Evolutionary conservation across 2,797 vertebrate species (phyloP).

Genomic region (Phoebastria nigripes): DNA sequence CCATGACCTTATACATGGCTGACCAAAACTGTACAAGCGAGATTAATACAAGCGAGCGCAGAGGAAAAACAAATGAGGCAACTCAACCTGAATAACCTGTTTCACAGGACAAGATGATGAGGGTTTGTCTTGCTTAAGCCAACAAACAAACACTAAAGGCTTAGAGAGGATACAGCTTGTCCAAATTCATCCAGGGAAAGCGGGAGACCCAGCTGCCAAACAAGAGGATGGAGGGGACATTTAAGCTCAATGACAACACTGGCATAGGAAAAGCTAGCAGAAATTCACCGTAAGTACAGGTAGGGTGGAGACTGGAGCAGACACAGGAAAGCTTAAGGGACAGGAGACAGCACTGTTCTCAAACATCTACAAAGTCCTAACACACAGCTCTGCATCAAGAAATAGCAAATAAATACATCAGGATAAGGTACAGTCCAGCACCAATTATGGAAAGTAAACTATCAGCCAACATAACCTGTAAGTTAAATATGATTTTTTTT

Average conservation of each 20-base stretch:
- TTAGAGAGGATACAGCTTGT: neutral
- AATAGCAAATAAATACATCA: neutral
- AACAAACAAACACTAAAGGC: neutral
- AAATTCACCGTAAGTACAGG: neutral
- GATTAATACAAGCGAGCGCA: neutral
- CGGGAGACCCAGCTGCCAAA: neutral
- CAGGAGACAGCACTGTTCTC: neutral
- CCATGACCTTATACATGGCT: neutral
- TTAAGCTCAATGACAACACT: neutral
- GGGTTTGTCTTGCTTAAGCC: neutral
- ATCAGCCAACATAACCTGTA: neutral
- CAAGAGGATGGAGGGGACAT: neutral
- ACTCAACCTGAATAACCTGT: neutral
- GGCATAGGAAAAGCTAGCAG: neutral
- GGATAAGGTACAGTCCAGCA: neutral
- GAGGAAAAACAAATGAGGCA: neutral
- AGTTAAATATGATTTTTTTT: neutral
- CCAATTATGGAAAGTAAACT: neutral
- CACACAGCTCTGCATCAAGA: neutral
- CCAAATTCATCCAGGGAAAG: neutral
- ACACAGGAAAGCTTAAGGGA: neutral
- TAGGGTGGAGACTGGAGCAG: neutral
- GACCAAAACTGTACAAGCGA: neutral
- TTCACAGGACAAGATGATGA: neutral
- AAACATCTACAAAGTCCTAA: neutral